These are phyloP conservation scores for Halictus rubicundus DNA, from an alignment of 1,140 invertebrate genomes.

Conservation along the genomic window DNA sequence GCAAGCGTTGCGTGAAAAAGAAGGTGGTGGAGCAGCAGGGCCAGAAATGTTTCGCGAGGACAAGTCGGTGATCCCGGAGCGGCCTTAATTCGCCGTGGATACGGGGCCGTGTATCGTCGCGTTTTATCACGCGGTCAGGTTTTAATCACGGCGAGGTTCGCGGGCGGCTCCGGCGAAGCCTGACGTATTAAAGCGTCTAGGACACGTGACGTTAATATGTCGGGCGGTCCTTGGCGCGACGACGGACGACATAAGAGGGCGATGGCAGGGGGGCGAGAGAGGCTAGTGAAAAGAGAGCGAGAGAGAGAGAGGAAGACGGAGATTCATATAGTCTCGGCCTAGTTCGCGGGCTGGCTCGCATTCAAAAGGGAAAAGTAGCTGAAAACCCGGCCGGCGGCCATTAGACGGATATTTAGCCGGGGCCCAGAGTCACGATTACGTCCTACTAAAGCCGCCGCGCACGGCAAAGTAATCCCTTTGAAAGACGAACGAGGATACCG, in stretches of 20 bases:
- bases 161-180: neutral
- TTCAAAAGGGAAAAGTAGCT: conserved; percentile 61
- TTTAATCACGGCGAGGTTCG: conserved; percentile 43
- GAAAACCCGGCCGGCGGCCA: conserved; percentile 52
- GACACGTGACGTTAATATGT: conserved; percentile 58
- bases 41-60: no score
- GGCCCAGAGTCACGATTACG: conserved; percentile 43
- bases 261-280: neutral
- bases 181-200: conserved; percentile 54
- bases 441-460: conserved; percentile 24
- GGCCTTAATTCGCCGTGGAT: neutral
- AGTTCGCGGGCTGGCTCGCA: conserved; percentile 47
- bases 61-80: neutral
- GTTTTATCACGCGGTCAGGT: conserved; percentile 3
- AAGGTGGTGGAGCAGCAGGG: no score
- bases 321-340: conserved; percentile 38
- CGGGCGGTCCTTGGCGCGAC: conserved; percentile 27
- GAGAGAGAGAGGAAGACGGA: neutral
- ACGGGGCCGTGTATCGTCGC: neutral
- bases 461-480: conserved; percentile 50
- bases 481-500: conserved; percentile 46
- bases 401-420: conserved; percentile 55
- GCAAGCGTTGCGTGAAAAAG: no score
- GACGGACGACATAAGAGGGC: conserved; percentile 35
- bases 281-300: no score